Evolutionary conservation across 1,140 invertebrate species (phyloP).

Genomic region (Apis cerana): DNA sequence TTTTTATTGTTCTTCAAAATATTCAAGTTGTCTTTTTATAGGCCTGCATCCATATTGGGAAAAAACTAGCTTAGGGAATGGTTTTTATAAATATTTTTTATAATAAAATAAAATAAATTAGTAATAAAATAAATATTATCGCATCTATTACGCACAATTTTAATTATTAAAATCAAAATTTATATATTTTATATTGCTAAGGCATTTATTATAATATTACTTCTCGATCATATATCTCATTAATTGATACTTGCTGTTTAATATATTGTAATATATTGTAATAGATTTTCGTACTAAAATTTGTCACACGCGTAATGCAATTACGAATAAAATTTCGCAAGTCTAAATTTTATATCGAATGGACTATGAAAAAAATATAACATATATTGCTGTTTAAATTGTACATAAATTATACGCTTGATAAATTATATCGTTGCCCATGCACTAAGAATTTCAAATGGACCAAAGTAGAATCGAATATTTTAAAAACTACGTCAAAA

Average conservation of each 20-base stretch:
- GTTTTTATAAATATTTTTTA: too few species aligned
- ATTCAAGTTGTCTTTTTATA: too few species aligned
- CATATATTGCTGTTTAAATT: slow-evolving; percentile 16
- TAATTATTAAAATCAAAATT: too few species aligned
- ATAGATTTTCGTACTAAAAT: background rate
- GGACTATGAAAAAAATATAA: slow-evolving; percentile 17
- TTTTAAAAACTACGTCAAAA: background rate
- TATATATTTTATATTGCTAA: background rate
- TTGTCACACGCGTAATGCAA: background rate
- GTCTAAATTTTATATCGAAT: background rate
- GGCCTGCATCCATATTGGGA: too few species aligned
- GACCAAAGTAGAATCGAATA: background rate
- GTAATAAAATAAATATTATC: too few species aligned
- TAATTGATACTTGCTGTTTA: background rate
- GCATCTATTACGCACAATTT: too few species aligned
- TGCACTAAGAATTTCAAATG: slow-evolving; percentile 12
- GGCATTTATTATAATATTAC: background rate
- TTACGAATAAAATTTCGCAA: slow-evolving; percentile 16
- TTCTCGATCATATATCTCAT: background rate
- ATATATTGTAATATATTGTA: too few species aligned
- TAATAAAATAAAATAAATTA: too few species aligned
- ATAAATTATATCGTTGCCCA: background rate
- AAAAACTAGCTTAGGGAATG: too few species aligned
- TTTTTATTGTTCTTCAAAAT: too few species aligned
- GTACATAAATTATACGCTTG: slow-evolving; percentile 35